phyloP scores from a whole-genome alignment of 2,797 vertebrate genomes.

The Dendrocincla fuliginosa region DNA sequence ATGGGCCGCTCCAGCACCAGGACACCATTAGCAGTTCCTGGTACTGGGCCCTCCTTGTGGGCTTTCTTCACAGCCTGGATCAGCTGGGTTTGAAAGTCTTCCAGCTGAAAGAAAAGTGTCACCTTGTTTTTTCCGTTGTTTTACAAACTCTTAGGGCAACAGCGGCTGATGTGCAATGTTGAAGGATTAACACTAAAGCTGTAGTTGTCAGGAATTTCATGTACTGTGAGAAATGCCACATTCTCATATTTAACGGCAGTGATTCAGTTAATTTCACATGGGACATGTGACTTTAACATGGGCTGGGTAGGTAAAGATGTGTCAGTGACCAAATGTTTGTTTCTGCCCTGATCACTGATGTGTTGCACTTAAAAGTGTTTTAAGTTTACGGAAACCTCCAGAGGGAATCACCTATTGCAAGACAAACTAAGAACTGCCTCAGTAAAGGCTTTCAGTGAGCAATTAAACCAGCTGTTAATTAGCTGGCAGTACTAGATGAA shows the following conservation, averaged over 20 bases:
- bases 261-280: background rate
- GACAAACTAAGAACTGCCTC: background rate
- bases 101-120: slow-evolving; percentile 76
- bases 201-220: fast-evolving
- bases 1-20: slow-evolving; percentile 91
- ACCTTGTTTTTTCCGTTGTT: background rate
- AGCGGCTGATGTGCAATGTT: background rate
- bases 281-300: background rate
- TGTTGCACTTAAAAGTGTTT: background rate
- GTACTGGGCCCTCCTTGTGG: slow-evolving; percentile 85
- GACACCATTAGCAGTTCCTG: slow-evolving; percentile 82
- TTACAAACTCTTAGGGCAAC: background rate
- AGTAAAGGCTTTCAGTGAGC: background rate
- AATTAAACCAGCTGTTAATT: background rate
- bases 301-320: background rate
- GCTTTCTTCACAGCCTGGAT: slow-evolving; percentile 94
- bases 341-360: background rate
- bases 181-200: background rate
- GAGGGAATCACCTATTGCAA: background rate
- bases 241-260: background rate
- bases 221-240: fast-evolving
- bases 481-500: background rate
- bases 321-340: background rate
- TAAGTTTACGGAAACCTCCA: background rate
- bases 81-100: slow-evolving; percentile 89